Base-by-base conservation (phyloP, 2,113 vertebrate species). In the Chroicocephalus ridibundus region DNA sequence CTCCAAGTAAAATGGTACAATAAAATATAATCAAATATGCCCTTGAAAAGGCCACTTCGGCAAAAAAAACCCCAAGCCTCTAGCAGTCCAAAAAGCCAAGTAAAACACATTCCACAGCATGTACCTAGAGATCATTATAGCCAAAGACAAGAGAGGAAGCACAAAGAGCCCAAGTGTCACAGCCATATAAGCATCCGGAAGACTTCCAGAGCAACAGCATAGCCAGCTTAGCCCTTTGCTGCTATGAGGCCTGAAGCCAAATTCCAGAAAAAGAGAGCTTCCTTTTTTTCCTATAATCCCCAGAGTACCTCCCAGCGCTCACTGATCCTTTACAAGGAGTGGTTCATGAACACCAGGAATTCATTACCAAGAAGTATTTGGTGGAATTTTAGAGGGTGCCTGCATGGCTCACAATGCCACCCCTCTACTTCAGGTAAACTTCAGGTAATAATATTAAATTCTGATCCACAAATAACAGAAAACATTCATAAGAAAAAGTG, bases 1-100 rank as follows among this genome's bases (percentile, higher is more conserved):
- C 34, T 66, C 29, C 40, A 65, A 26, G 25, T 34, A 34, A 93
- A 65, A 78, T 5, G 2, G 3, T 22, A 36, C 15, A 51, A 69
- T 0, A 40, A 58, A 78, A 92, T 3, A 26, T 10, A 66, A 32
- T 62, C 34, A 66, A 44, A 22, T 11, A 62, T 20, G 5, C 6
- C 42, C 38, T 68, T 47, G 3, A 60, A 72, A 88, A 52, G 15
- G 21, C 15, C 27, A 54, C 9, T 44, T 32, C 17, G 10, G 9
- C 0, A 25, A 24, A 18, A 7, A 5, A 5, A 24, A 6, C 4
- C 2, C 11, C 27, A 47, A 87, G 21, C 6, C 3, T 42, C 22
- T 27, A 87, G 21, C 4, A 64, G 38, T 72, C 29, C 29, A 65
- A n/a, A 81, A 47, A 69, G 46, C 21, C 9, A 86, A 69, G 65